phyloP scores from a whole-genome alignment of 1,140 invertebrate genomes.

The Vollenhovia emeryi region DNA sequence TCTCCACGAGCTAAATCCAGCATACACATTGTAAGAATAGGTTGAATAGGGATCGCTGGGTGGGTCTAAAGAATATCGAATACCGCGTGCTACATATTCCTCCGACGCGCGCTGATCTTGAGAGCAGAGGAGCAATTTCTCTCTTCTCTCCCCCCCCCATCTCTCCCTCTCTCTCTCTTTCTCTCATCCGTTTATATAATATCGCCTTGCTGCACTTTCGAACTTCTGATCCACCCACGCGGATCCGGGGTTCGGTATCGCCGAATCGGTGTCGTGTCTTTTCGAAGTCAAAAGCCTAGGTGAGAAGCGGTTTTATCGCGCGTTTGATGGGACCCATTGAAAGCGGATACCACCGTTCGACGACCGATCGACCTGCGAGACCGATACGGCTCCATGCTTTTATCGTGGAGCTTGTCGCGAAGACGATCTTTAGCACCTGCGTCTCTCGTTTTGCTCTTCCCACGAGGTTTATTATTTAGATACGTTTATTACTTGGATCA shows the following conservation, averaged over 20 bases:
- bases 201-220: slow-evolving; percentile 36
- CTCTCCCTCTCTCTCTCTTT: neutral
- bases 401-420: neutral
- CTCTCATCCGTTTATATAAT: slow-evolving; percentile 32
- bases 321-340: slow-evolving; percentile 9
- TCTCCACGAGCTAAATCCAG: slow-evolving; percentile 73
- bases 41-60: slow-evolving; percentile 70
- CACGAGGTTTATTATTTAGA: slow-evolving; percentile 8
- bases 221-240: slow-evolving; percentile 46
- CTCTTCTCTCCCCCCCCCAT: neutral
- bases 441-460: neutral
- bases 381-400: slow-evolving; percentile 10
- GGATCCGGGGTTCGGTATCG: slow-evolving; percentile 21
- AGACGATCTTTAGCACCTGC: slow-evolving; percentile 16
- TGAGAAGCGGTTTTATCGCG: slow-evolving; percentile 40
- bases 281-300: slow-evolving; percentile 38
- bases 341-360: slow-evolving; percentile 19
- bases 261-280: slow-evolving; percentile 45
- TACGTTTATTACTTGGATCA: neutral
- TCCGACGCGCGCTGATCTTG: slow-evolving; percentile 33
- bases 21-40: slow-evolving; percentile 77
- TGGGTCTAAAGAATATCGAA: slow-evolving; percentile 75
- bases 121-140: slow-evolving; percentile 21
- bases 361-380: slow-evolving; percentile 14
- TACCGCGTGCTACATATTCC: slow-evolving; percentile 63